Base-by-base conservation (phyloP, 2,113 vertebrate species). In the Azemiops feae region DNA sequence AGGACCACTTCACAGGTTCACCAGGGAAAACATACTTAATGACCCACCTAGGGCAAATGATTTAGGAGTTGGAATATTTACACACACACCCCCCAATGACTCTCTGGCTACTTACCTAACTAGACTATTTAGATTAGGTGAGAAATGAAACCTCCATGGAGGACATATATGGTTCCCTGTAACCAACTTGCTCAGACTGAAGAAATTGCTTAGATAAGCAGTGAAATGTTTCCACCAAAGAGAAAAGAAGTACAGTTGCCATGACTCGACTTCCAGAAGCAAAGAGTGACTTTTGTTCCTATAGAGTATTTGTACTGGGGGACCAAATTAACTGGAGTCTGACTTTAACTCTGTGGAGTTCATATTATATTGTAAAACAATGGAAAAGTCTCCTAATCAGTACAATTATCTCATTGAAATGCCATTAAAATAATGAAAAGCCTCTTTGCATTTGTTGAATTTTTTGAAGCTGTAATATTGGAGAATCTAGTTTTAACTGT, bases 241-340 rank as follows among this genome's bases (percentile, higher is more conserved):
- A 69, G 12, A n/a, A 69, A 69, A 69, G 30, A 69, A 60, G 30
- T 34, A 34, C 30, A 16, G 30, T n/a, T 69, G 64, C 64, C 30
- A 4, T n/a, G 30, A 69, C 1, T 92, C 96, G 96, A 97, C 93
- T 88, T 95, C 95, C 93, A 88, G 93, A 94, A 95, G 93, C 96
- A 96, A 95, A 81, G 94, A 96, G 14, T 85, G 1, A 93, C 93
- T 95, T 95, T 97, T 95, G 95, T 96, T 98, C 97, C 96, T 97
- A 96, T 93, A 96, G 93, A 96, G 14, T 95, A 94, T 97, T 97
- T 97, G 96, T 97, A 97, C 95, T 96, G 96, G 97, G 97, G 96
- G 94, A 95, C 93, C 97, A 97, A 97, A 96, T 97, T 97, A 97
- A 98, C 97, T 97, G 96, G 97, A 97, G 97, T 98, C 98, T 96